Evolutionary conservation across 2,113 vertebrate genomes (phyloP).

Genomic region (Platysteira castanea): DNA sequence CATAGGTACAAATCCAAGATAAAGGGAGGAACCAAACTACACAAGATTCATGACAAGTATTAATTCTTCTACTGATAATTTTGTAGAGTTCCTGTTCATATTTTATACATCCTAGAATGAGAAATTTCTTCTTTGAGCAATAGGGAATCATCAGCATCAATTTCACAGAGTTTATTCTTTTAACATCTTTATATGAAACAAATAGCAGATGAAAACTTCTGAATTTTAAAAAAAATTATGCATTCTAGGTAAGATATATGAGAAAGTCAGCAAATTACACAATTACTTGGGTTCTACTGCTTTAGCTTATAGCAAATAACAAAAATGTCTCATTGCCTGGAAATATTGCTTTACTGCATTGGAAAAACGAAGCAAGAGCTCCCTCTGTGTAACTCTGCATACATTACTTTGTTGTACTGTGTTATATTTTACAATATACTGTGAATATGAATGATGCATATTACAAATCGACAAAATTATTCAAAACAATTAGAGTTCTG

Average conservation of each 20-base stretch:
- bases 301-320: neutral
- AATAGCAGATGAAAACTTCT: neutral
- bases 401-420: neutral
- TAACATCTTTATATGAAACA: neutral
- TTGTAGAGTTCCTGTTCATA: neutral
- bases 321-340: neutral
- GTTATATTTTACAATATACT: neutral
- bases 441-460: neutral
- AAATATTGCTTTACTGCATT: neutral
- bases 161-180: neutral
- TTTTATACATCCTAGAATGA: neutral
- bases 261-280: neutral
- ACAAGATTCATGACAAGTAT: neutral
- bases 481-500: neutral
- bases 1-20: neutral
- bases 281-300: neutral
- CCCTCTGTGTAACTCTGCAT: slow-evolving; percentile 42
- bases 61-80: neutral
- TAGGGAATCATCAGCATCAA: neutral
- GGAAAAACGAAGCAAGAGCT: slow-evolving; percentile 63
- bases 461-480: neutral
- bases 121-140: neutral
- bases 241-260: neutral
- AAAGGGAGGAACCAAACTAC: neutral
- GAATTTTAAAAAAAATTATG: neutral